Conservation (phyloP, 1,140 invertebrate genomes). For the Drosophila elegans region DNA sequence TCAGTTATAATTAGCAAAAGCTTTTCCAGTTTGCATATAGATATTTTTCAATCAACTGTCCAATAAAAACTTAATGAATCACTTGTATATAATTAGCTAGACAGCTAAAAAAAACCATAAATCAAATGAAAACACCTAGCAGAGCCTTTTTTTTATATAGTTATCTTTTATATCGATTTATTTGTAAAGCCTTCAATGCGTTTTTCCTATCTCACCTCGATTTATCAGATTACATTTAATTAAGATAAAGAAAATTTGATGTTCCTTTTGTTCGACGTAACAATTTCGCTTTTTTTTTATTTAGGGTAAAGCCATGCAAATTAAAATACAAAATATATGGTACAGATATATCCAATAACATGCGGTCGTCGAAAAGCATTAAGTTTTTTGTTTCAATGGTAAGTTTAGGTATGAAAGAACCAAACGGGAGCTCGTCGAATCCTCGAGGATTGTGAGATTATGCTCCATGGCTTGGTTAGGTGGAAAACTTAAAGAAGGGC, state of each 20-base stretch:
- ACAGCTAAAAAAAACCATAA: constrained; percentile 9
- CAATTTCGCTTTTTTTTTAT: constrained; percentile 40
- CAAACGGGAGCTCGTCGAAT: background rate
- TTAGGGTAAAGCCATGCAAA: constrained; percentile 10
- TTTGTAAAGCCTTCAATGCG: constrained; percentile 4
- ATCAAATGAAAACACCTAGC: background rate
- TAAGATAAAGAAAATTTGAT: constrained; percentile 30
- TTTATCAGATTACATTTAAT: constrained; percentile 23
- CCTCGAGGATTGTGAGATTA: background rate
- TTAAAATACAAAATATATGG: constrained; percentile 20
- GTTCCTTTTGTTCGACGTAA: constrained; percentile 11
- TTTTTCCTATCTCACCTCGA: constrained; percentile 7
- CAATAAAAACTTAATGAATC: too few species aligned
- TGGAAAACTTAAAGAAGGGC: background rate
- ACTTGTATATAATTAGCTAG: background rate
- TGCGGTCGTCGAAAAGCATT: background rate
- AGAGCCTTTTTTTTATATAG: background rate
- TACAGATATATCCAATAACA: constrained; percentile 23
- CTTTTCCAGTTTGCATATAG: too few species aligned
- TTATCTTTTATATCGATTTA: background rate
- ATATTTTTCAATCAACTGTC: too few species aligned
- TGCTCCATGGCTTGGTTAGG: background rate
- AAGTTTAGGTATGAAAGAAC: too few species aligned
- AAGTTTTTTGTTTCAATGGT: too few species aligned
- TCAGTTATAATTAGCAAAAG: too few species aligned